Conservation (phyloP, 2,113 vertebrate species). For the Heptranchias perlo region DNA sequence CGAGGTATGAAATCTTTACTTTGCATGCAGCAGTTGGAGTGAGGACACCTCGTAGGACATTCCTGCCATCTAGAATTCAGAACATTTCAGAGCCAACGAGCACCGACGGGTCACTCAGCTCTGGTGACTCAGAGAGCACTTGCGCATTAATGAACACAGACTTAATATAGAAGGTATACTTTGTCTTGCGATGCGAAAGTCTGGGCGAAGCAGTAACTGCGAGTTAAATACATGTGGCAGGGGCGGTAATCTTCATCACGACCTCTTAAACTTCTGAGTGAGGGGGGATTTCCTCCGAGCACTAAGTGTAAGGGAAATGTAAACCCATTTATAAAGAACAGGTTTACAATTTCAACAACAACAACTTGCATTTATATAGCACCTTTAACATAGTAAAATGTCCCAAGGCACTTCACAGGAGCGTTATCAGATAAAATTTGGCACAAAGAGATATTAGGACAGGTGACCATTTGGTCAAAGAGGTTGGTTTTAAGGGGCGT, state of each 20-base stretch:
- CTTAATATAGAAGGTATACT: neutral
- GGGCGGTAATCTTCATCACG: neutral
- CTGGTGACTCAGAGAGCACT: neutral
- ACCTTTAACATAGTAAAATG: neutral
- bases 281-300: neutral
- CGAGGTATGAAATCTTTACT: neutral
- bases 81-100: too few species aligned
- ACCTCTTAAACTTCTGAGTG: neutral
- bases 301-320: neutral
- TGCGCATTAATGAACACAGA: neutral
- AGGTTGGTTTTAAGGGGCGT: neutral
- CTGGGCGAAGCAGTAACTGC: neutral
- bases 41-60: neutral
- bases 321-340: neutral
- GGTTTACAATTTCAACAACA: neutral
- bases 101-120: too few species aligned
- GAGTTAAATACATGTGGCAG: neutral
- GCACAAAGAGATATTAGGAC: neutral
- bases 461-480: neutral
- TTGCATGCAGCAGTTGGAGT: neutral
- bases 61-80: too few species aligned
- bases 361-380: neutral
- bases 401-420: neutral
- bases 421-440: neutral
- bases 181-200: neutral